Evolutionary conservation across 2,888 invertebrate species (phyloP).

Genomic region (Phania funesta): DNA sequence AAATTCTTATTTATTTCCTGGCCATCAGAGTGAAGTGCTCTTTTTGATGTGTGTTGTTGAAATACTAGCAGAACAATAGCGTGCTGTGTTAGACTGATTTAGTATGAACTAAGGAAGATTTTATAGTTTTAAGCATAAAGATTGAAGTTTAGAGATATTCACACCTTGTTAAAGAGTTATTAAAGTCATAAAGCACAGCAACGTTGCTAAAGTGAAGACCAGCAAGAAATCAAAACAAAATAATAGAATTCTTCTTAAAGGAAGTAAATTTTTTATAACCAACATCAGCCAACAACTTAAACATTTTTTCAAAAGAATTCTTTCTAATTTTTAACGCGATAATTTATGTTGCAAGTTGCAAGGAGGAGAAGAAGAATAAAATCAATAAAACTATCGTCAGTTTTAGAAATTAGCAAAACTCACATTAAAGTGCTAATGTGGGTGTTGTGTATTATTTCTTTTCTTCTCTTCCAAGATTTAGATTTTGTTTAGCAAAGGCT

Average conservation of each 20-base stretch:
- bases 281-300: background rate
- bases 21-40: conserved; percentile 12
- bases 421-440: conserved; percentile 56
- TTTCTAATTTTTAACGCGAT: background rate
- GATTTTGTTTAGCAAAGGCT: conserved; percentile 48
- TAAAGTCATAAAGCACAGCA: conserved; percentile 54
- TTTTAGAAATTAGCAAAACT: background rate
- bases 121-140: conserved; percentile 77
- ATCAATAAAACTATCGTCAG: conserved; percentile 22
- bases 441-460: conserved; percentile 48
- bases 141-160: conserved; percentile 78
- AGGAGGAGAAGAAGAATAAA: background rate
- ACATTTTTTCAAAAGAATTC: conserved; percentile 5
- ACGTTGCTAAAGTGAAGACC: background rate
- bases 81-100: conserved; percentile 73
- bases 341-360: conserved; percentile 13
- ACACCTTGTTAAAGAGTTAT: conserved; percentile 75
- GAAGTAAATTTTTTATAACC: background rate
- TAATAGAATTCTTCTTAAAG: conserved; percentile 36
- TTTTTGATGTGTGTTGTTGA: conserved; percentile 5
- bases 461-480: background rate
- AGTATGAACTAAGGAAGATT: conserved; percentile 74
- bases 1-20: too few relatives aligned
- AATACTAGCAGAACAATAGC: background rate
- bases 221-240: conserved; percentile 27